A percentile compares a stretch with the other conserved stretches of the same genome.
These are phyloP conservation scores for Chauna torquata DNA, from an alignment of 2,113 vertebrate species.

Conservation along the genomic window DNA sequence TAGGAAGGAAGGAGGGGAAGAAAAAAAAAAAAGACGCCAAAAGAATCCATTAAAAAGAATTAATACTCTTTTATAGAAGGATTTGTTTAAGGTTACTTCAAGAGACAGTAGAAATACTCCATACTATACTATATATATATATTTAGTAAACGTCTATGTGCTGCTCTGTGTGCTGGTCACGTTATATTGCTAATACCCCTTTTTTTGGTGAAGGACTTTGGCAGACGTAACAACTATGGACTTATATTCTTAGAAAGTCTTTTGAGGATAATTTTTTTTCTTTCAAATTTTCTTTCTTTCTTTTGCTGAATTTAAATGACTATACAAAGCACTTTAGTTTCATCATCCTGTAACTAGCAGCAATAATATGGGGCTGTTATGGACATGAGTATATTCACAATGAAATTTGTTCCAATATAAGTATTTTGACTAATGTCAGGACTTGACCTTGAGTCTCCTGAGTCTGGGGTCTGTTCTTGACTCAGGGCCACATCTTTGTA, in stretches of 20 bases:
- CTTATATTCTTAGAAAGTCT: background rate
- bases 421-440: background rate
- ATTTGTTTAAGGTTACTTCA: background rate
- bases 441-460: background rate
- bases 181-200: background rate
- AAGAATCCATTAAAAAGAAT: background rate
- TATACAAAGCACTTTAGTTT: background rate
- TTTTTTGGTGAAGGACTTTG: background rate
- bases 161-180: background rate
- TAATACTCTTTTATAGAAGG: background rate
- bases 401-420: background rate
- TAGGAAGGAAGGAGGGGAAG: background rate
- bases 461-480: background rate
- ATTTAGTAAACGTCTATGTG: background rate
- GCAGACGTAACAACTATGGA: background rate
- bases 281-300: background rate
- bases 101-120: background rate
- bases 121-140: background rate
- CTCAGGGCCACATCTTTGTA: background rate
- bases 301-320: background rate
- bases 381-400: background rate
- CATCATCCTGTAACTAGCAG: background rate
- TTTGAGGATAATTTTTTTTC: background rate
- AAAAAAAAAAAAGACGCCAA: background rate
- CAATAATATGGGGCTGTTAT: background rate